Base-by-base conservation (phyloP, 1,140 invertebrate species). In the Drosophila obscura region DNA sequence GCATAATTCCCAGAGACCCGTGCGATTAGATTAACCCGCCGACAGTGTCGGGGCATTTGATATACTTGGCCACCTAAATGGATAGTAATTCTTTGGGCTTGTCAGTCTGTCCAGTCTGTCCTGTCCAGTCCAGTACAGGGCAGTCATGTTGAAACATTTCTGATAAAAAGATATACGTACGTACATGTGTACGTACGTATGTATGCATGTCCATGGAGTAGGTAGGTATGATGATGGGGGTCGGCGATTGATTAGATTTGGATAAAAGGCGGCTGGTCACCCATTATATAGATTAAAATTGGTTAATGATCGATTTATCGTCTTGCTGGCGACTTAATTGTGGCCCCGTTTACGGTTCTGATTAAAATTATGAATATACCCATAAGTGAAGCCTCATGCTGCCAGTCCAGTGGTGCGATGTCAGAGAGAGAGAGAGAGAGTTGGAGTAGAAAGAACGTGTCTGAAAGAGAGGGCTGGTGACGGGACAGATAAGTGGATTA, bases 171-270 rank as follows among this genome's bases (percentile, higher is more conserved):
- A 19, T 19, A 19, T 35, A 35, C 31, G 7, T 8, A 52, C 16
- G 22, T 52, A 48, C 8, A 22, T 11, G 48, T 19, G 19, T 19
- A 31, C 46, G 51, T 49, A 53, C 43, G n/a, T n/a, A n/a, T n/a
- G n/a, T n/a, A n/a, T n/a, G n/a, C n/a, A 19, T 0, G 31, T n/a
- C 39, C 16, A 13, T 53, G 26, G 4, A 31, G 7, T 4, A 9
- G 4, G 2, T 15, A 41, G 4, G 2, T 15, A 41, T 67, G 53
- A 16, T 43, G 51, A 19, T 13, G 11, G 35, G 35, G 35, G 11
- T 53, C 51, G 51, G 51, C 28, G 63, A 80, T 80, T 83, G 83
- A 87, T 87, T 88, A 87, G 83, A 87, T 87, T 88, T 87, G 83
- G 83, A 87, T 87, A 87, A 88, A 87, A 88, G 83, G 80, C 83